These are phyloP conservation scores for Leptinotarsa juncta DNA, from an alignment of 2,888 invertebrate genomes.

Conservation along the genomic window DNA sequence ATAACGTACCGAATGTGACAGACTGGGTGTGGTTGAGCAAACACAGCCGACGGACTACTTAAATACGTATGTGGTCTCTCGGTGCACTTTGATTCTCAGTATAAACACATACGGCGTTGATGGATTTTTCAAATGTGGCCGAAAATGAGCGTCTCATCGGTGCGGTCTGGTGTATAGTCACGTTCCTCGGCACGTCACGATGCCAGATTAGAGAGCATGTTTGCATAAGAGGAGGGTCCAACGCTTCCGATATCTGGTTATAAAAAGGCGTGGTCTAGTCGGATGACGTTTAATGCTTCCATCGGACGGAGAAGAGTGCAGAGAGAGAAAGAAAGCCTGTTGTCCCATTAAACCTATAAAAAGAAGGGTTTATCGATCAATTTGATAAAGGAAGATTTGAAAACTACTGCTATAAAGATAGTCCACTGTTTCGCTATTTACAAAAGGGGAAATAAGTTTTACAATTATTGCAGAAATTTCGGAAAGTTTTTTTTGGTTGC, in stretches of 20 bases:
- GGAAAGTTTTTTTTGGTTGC: constrained; percentile 3
- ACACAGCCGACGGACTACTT: constrained; percentile 60
- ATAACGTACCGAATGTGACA: constrained; percentile 70
- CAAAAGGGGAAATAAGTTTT: constrained; percentile 33
- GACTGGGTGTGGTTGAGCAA: constrained; percentile 71
- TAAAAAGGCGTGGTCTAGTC: constrained; percentile 63
- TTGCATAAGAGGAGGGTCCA: constrained; percentile 61
- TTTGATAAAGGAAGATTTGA: constrained; percentile 58
- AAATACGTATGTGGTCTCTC: constrained; percentile 52
- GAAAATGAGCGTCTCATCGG: constrained; percentile 41
- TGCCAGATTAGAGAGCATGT: constrained; percentile 55
- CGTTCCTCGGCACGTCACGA: constrained; percentile 51
- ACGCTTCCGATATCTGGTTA: constrained; percentile 57
- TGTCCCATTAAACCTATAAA: constrained; percentile 57
- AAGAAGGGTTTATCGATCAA: constrained; percentile 57
- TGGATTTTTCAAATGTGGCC: constrained; percentile 24
- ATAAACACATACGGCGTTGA: constrained; percentile 53
- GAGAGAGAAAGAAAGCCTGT: constrained; percentile 46
- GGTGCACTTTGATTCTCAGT: constrained; percentile 52
- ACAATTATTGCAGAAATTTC: constrained; percentile 26
- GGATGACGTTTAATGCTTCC: constrained; percentile 54
- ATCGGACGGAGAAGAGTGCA: constrained; percentile 46
- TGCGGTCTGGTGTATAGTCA: constrained; percentile 48
- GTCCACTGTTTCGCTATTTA: constrained; percentile 49
- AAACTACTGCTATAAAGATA: constrained; percentile 56